Evolutionary conservation across 2,113 vertebrate species (phyloP).

Genomic region (Maccullochella peelii): DNA sequence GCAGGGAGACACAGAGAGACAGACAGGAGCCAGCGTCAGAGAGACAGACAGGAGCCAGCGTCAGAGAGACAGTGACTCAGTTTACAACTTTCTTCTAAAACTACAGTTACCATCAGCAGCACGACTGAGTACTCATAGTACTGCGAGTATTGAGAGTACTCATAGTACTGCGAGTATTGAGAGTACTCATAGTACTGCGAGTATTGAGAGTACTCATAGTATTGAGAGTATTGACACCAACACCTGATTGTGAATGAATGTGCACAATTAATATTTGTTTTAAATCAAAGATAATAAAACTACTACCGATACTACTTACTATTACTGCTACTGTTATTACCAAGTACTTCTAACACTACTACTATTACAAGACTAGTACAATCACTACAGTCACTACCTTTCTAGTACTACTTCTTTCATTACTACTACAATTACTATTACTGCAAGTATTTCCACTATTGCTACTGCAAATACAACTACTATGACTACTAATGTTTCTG

Average conservation of each 20-base stretch:
- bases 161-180: not conserved
- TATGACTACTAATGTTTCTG: too few relatives aligned
- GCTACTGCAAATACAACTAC: too few relatives aligned
- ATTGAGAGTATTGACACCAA: not conserved
- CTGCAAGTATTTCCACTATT: too few relatives aligned
- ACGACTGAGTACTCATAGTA: not conserved
- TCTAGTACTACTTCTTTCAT: not conserved
- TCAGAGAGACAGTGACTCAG: not conserved
- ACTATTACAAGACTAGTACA: too few relatives aligned
- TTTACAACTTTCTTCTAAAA: too few relatives aligned
- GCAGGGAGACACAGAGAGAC: constrained; percentile 27
- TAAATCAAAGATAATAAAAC: not conserved
- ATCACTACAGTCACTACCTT: too few relatives aligned
- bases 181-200: not conserved
- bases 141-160: not conserved
- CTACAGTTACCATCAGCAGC: not conserved
- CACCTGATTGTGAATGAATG: not conserved
- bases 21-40: not conserved
- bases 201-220: not conserved
- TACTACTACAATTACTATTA: too few relatives aligned
- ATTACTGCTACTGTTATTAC: too few relatives aligned
- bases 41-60: not conserved
- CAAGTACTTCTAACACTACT: too few relatives aligned
- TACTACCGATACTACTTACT: too few relatives aligned
- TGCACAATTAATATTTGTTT: not conserved